A percentile compares a stretch with the other conserved stretches of the same genome.
Conservation (phyloP, 2,797 vertebrate genomes). For the Macrochelys suwanniensis region DNA sequence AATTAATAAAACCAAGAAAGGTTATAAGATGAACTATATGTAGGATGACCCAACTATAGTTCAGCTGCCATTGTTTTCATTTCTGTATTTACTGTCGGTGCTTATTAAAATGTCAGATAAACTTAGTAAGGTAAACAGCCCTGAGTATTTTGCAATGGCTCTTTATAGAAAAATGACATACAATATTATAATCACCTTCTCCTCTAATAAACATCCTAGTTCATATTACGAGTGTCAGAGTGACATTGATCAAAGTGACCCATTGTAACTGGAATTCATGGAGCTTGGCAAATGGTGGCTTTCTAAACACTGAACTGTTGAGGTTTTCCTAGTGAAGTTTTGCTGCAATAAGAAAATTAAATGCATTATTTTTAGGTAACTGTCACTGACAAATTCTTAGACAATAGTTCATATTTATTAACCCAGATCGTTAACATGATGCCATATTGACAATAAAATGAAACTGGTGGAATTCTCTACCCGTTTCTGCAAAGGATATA, state of each 20-base stretch:
- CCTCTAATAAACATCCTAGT: background rate
- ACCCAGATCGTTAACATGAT: background rate
- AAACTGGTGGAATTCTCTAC: background rate
- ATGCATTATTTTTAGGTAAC: background rate
- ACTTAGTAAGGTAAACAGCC: background rate
- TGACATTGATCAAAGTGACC: background rate
- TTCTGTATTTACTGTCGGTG: background rate
- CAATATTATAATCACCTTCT: background rate
- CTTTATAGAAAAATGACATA: background rate
- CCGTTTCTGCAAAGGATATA: background rate
- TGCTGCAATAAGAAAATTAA: background rate
- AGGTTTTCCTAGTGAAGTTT: background rate
- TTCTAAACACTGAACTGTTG: background rate
- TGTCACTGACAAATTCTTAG: background rate
- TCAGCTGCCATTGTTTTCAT: background rate
- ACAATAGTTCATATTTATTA: background rate
- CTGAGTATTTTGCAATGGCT: background rate
- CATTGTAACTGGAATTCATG: background rate
- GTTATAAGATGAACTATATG: background rate
- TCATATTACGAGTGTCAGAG: background rate
- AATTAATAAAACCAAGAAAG: background rate
- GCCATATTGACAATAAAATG: background rate
- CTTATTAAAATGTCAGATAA: background rate
- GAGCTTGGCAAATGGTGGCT: background rate
- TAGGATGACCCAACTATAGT: background rate